Evolutionary conservation across 1,140 invertebrate species (phyloP).

Genomic region (Apocrypta bakeri): DNA sequence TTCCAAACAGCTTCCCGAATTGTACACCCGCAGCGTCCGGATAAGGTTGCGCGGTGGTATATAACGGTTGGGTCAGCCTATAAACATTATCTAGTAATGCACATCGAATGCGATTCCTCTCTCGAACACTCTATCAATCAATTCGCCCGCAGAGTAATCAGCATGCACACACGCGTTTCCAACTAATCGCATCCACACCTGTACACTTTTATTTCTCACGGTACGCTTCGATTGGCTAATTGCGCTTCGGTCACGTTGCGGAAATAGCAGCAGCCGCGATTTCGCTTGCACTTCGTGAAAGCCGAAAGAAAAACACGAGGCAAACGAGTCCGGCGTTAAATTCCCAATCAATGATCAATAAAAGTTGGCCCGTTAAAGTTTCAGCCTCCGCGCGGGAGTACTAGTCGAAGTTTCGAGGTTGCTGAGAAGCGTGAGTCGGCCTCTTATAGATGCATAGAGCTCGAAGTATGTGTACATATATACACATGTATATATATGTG

Average conservation of each 20-base stretch:
- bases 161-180: too few relatives aligned
- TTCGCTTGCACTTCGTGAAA: conserved; percentile 23
- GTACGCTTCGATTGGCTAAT: not conserved
- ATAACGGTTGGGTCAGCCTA: too few relatives aligned
- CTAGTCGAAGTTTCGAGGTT: not conserved
- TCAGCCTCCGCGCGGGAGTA: not conserved
- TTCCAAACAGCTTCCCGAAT: too few relatives aligned
- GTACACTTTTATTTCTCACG: conserved; percentile 4
- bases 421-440: not conserved
- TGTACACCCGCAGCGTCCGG: too few relatives aligned
- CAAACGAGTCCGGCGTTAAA: not conserved
- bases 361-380: conserved; percentile 24
- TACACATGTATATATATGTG: too few relatives aligned
- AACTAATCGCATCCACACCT: not conserved
- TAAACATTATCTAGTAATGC: not conserved
- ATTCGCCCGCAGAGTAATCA: not conserved
- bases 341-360: conserved; percentile 34
- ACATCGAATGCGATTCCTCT: not conserved
- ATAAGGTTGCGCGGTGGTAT: too few relatives aligned
- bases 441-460: not conserved
- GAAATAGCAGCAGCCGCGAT: not conserved
- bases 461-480: not conserved
- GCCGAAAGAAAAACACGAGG: conserved; percentile 7
- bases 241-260: not conserved
- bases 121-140: not conserved